Evolutionary conservation across 2,797 vertebrate genomes (phyloP).

Genomic region (Peromyscus melanophrys): DNA sequence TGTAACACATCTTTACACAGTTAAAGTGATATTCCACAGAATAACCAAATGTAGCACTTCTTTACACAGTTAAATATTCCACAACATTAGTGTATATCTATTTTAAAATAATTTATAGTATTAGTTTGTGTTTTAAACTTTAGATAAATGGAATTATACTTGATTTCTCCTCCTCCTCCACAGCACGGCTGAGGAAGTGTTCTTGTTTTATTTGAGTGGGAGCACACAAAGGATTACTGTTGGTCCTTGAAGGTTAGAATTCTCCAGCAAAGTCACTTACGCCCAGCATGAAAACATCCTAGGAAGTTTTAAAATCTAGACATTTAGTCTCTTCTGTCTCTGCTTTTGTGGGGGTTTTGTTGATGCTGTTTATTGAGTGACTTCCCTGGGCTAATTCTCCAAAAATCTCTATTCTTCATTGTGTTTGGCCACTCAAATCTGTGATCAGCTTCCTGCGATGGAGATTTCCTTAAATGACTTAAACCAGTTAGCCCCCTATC

Average conservation of each 20-base stretch:
- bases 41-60: too few relatives aligned
- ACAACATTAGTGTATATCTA: too few relatives aligned
- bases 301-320: constrained; percentile 44
- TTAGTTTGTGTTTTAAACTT: background rate
- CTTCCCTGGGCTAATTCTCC: background rate
- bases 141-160: background rate
- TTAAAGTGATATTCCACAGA: too few relatives aligned
- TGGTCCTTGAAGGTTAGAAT: constrained; percentile 26
- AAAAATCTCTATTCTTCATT: background rate
- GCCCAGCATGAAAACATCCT: constrained; percentile 3
- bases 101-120: background rate
- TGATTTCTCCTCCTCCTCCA: background rate
- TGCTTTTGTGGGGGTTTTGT: background rate
- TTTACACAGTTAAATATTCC: too few relatives aligned
- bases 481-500: background rate
- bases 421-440: background rate
- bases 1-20: too few relatives aligned
- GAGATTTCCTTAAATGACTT: background rate
- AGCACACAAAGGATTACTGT: background rate
- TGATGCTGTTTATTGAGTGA: background rate
- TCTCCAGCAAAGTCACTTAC: constrained; percentile 14
- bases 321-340: background rate
- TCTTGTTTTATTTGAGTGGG: background rate
- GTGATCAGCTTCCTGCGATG: background rate
- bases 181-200: background rate